Conservation (phyloP, 1,140 invertebrate species). For the Pollicipes pollicipes region DNA sequence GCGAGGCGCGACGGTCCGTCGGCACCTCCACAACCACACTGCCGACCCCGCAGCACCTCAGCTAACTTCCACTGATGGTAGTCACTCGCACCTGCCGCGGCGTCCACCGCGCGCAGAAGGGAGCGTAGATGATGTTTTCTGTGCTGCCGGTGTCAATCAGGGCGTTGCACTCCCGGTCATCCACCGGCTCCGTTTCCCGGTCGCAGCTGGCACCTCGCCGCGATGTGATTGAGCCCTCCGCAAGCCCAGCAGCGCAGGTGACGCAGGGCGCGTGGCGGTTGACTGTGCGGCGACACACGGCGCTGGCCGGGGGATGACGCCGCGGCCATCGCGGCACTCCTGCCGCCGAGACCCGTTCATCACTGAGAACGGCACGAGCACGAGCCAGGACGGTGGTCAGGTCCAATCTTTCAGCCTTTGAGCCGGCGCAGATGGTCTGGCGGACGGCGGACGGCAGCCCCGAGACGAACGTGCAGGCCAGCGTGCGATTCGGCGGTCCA, state of each 20-base stretch:
- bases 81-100: neutral
- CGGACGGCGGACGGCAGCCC: conserved; percentile 1
- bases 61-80: neutral
- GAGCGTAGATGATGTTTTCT: neutral
- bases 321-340: neutral
- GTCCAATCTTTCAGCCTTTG: neutral
- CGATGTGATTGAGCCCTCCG: too few relatives aligned
- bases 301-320: neutral
- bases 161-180: neutral
- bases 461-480: conserved; percentile 4
- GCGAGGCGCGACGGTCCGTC: neutral
- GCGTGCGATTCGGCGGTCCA: neutral
- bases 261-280: too few relatives aligned
- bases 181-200: neutral
- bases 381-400: neutral
- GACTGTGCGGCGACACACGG: neutral
- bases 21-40: neutral
- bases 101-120: neutral
- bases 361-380: neutral
- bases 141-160: neutral
- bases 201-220: too few relatives aligned
- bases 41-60: neutral
- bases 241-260: too few relatives aligned
- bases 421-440: neutral
- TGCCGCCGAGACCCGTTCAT: neutral